Evolutionary conservation across 23 tunicate species (phyloP).

Genomic region (Halocynthia aurantium): DNA sequence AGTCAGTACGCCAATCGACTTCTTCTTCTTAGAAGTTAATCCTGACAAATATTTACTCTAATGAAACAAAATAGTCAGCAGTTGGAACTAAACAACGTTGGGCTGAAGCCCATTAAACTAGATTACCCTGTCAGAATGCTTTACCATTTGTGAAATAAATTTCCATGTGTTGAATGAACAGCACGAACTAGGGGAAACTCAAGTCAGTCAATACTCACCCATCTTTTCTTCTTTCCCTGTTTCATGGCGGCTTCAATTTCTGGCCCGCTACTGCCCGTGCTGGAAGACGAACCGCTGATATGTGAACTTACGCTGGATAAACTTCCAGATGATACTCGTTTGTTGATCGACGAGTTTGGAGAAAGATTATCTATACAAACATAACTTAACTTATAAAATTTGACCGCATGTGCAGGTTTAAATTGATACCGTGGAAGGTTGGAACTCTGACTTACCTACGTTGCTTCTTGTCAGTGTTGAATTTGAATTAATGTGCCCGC

Average conservation of each 20-base stretch:
- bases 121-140: no score
- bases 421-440: background rate
- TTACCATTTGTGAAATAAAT: no score
- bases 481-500: background rate
- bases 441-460: background rate
- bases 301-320: slow-evolving; percentile 88
- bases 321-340: slow-evolving; percentile 90
- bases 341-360: slow-evolving; percentile 39
- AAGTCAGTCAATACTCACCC: slow-evolving; percentile 24
- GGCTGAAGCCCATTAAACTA: no score
- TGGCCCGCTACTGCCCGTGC: slow-evolving; percentile 58
- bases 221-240: slow-evolving; percentile 52
- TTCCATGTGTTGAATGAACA: no score
- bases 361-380: slow-evolving; percentile 9
- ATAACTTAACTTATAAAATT: background rate
- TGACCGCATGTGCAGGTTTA: background rate
- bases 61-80: background rate
- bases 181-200: no score
- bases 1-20: no score
- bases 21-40: no score
- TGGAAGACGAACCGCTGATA: slow-evolving; percentile 68
- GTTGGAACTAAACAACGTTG: background rate
- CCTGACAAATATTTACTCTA: no score
- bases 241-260: slow-evolving; percentile 18
- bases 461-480: slow-evolving; percentile 5